Percentiles rank a stretch among this genome's conserved stretches.
phyloP scores from a whole-genome alignment of 2,797 vertebrate genomes.

The Sebastiscus tertius region DNA sequence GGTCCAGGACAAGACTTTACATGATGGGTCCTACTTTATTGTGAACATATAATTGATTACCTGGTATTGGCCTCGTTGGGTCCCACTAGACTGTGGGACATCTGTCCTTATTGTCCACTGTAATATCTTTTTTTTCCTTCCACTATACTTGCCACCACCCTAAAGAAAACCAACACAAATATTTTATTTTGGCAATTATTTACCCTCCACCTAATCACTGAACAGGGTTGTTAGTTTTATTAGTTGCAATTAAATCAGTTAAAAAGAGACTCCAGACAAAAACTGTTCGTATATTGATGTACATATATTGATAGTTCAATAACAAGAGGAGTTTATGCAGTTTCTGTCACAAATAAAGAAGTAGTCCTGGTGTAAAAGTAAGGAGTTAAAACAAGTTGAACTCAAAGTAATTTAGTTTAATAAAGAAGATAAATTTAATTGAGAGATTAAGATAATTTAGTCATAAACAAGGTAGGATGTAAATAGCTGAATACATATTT shows the following conservation, averaged over 20 bases:
- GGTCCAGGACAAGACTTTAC: conserved; percentile 32
- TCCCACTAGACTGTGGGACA: conserved; percentile 38
- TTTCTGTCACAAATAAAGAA: neutral
- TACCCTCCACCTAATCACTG: neutral
- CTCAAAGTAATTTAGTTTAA: no score
- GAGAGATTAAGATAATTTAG: no score
- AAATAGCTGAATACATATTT: no score
- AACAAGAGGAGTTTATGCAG: neutral
- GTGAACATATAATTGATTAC: conserved; percentile 57
- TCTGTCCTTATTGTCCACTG: conserved; percentile 26
- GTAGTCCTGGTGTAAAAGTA: no score
- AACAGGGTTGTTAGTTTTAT: neutral
- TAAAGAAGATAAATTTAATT: no score
- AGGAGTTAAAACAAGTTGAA: no score
- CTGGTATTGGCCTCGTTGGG: conserved; percentile 14
- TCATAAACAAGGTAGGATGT: no score
- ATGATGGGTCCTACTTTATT: conserved; percentile 32
- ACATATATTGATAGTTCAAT: neutral
- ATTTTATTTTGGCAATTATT: neutral
- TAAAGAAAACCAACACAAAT: neutral
- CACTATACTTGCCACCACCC: neutral
- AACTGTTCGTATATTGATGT: neutral
- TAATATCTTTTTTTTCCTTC: neutral
- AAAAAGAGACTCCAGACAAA: neutral
- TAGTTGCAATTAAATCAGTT: neutral